These are phyloP conservation scores for Alosa alosa DNA, from an alignment of 2,113 vertebrate genomes.

Conservation along the genomic window DNA sequence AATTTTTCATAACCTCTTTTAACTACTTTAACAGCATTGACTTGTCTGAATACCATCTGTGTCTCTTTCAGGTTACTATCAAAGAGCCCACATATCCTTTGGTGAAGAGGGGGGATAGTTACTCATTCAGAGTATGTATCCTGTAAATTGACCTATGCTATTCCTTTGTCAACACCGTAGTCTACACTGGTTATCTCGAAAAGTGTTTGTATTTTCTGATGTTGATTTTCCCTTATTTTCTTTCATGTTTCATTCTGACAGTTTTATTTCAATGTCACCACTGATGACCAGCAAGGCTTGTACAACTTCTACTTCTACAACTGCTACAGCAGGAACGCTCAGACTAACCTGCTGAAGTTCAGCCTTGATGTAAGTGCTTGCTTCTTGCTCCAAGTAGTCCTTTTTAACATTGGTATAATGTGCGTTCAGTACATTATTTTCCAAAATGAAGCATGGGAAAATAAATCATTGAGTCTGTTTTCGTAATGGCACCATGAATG, in stretches of 20 bases:
- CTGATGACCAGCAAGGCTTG: slow-evolving; percentile 77
- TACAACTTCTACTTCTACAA: slow-evolving; percentile 87
- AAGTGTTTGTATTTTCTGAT: neutral
- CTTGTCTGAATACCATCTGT: slow-evolving; percentile 15
- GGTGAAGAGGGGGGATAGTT: slow-evolving; percentile 44
- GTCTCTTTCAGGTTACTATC: slow-evolving; percentile 19
- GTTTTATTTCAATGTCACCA: slow-evolving; percentile 81
- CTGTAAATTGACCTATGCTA: neutral
- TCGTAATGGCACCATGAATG: neutral
- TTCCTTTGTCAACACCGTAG: neutral
- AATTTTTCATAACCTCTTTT: neutral
- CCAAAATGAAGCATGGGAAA: neutral
- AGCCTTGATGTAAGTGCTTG: slow-evolving; percentile 77
- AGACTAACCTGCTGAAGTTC: slow-evolving; percentile 58
- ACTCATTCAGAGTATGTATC: slow-evolving; percentile 74
- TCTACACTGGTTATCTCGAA: neutral
- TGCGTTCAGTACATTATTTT: no score
- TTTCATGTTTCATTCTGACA: slow-evolving; percentile 40
- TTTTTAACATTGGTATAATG: neutral
- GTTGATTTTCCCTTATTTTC: neutral
- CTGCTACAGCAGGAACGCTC: slow-evolving; percentile 51
- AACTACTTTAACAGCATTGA: neutral
- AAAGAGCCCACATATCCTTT: slow-evolving; percentile 60
- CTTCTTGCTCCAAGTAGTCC: neutral
- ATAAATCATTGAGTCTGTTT: no score